Evolutionary conservation across 2,113 vertebrate genomes (phyloP), one percentile per base, ranked within the genome.

Genomic region (Speoplatyrhinus poulsoni): DNA sequence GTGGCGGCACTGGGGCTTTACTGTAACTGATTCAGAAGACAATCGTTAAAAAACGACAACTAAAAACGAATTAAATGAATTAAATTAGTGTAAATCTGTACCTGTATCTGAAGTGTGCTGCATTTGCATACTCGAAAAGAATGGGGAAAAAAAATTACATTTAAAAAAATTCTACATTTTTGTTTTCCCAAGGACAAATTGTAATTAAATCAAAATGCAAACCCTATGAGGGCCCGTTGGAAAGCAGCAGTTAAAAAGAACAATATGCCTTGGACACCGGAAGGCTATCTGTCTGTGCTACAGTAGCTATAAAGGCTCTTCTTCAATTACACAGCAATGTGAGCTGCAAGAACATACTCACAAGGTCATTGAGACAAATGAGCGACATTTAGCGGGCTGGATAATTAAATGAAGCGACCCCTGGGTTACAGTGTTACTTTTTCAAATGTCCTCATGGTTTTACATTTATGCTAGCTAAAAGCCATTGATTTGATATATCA

Each of bases 331-430:
- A 61, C 56, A 67, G 73, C 63, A 75, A 73, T 79, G 72, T 80
- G 72, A 88, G 76, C 73, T 72, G 72, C 58, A 68, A 70, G 70
- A 85, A 56, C 72, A 62, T 67, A 67, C 7, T 17, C 69, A 55
- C 76, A 85, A 88, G 88, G 88, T 87, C 86, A 77, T 58, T 81
- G 46, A 67, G 82, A 84, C 76, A 71, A 77, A 90, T 82, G 85
- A 73, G 77, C 67, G 73, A 84, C 80, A 86, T 88, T 88, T 86
- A 83, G 71, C 15, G 48, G 68, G 85, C 82, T 74, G 66, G 74
- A 70, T 84, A 85, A 87, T 85, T 84, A 83, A 85, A 88, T 79
- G 64, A 68, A 82, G 69, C 72, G 67, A 84, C 82, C 84, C 81
- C 70, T 60, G 61, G 78, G 77, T 83, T 72, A 79, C 57, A 5